A percentile compares a stretch with the other conserved stretches of the same genome.
These are phyloP conservation scores for Synanthedon tipuliformis DNA, from an alignment of 2,888 invertebrate species.

Conservation along the genomic window DNA sequence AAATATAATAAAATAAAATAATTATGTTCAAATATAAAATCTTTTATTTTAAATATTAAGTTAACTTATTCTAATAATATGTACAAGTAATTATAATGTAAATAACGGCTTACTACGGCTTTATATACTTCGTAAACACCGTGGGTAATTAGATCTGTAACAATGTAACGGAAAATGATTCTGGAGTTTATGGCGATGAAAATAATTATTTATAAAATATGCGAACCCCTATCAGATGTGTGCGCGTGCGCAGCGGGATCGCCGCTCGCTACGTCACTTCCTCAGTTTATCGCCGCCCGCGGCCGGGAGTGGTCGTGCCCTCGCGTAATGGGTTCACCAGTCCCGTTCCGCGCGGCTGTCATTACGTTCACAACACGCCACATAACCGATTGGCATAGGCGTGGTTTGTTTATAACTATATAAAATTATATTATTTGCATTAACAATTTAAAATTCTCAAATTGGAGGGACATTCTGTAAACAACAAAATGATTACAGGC, in stretches of 20 bases:
- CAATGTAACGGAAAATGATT: too few species aligned
- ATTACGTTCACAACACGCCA: conserved; percentile 18
- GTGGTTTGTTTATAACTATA: conserved; percentile 1
- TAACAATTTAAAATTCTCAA: too few species aligned
- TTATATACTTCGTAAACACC: too few species aligned
- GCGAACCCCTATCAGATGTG: conserved; percentile 10
- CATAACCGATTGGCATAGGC: conserved; percentile 17
- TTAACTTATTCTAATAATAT: too few species aligned
- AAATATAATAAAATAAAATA: too few species aligned
- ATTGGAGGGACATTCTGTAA: background rate
- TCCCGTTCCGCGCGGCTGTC: conserved; percentile 28
- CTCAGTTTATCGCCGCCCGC: conserved; percentile 47
- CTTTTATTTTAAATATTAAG: too few species aligned
- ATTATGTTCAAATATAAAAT: too few species aligned
- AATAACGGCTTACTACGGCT: too few species aligned
- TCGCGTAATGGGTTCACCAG: conserved; percentile 42
- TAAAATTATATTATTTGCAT: too few species aligned
- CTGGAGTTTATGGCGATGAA: background rate
- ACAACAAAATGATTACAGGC: conserved; percentile 8
- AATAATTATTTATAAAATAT: background rate
- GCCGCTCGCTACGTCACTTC: conserved; percentile 27
- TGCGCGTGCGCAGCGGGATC: conserved; percentile 26
- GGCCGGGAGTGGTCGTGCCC: conserved; percentile 53
- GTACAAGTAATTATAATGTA: too few species aligned
- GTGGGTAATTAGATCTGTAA: background rate